Evolutionary conservation across 2,113 vertebrate genomes (phyloP).

Genomic region (Crotalus tigris): DNA sequence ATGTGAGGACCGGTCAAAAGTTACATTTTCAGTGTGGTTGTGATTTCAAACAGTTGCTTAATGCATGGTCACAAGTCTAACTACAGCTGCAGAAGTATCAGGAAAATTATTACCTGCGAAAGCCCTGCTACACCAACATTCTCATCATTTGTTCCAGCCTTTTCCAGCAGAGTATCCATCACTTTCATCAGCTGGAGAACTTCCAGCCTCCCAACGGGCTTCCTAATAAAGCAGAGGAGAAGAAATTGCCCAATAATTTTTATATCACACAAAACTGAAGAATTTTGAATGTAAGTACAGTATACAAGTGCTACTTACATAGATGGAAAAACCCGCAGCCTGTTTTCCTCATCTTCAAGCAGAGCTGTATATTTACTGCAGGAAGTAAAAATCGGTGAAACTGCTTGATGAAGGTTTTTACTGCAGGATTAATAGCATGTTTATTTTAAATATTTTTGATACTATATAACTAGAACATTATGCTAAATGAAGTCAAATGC

Average conservation of each 20-base stretch:
- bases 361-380: conserved; percentile 84
- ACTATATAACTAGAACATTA: not conserved
- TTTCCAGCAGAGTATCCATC: conserved; percentile 86
- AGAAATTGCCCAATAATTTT: not conserved
- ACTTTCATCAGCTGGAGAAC: conserved; percentile 78
- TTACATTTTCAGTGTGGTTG: not conserved
- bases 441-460: not conserved
- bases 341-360: conserved; percentile 80
- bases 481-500: not conserved
- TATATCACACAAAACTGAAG: not conserved
- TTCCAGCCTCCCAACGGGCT: conserved; percentile 80
- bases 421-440: not conserved
- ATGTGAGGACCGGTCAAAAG: not conserved
- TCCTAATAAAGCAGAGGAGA: conserved; percentile 64
- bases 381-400: conserved; percentile 8
- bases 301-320: conserved; percentile 72
- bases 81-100: not conserved
- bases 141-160: conserved; percentile 74
- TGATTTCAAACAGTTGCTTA: not conserved
- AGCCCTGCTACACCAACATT: conserved; percentile 67
- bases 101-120: conserved; percentile 72
- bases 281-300: not conserved
- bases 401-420: not conserved
- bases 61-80: not conserved
- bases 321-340: conserved; percentile 79